Percentiles rank a stretch among this genome's conserved stretches.
phyloP scores from a whole-genome alignment of 1,140 invertebrate genomes.

The Delia radicum region DNA sequence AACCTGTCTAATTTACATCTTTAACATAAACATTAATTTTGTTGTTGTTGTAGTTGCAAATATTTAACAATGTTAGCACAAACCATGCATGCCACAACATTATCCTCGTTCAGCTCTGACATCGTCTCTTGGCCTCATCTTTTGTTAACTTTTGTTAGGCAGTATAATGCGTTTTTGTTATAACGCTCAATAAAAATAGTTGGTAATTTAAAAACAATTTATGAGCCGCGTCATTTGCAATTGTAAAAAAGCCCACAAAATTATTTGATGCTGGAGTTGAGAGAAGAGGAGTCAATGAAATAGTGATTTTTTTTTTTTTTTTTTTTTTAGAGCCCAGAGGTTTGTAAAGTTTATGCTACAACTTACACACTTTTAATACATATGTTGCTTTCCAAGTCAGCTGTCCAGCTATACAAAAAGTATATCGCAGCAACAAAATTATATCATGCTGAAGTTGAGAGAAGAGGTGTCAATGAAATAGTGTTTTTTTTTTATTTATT shows the following conservation, averaged over 20 bases:
- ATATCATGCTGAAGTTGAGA: no score
- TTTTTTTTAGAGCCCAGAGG: not conserved
- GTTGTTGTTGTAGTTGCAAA: not conserved
- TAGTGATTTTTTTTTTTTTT: not conserved
- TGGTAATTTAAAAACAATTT: conserved; percentile 21
- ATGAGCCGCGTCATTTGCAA: conserved; percentile 7
- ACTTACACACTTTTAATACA: no score
- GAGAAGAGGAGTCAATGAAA: no score
- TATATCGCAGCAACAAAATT: no score
- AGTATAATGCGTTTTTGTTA: conserved; percentile 4
- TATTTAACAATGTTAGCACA: no score
- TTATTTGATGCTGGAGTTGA: not conserved
- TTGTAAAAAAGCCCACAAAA: not conserved
- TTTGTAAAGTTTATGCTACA: not conserved
- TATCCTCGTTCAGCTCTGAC: not conserved
- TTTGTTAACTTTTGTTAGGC: not conserved
- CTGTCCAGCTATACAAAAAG: no score
- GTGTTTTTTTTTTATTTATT: no score
- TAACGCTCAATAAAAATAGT: conserved; percentile 16
- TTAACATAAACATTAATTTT: conserved; percentile 12
- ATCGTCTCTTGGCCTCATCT: not conserved
- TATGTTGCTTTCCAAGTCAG: no score
- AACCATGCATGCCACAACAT: not conserved
- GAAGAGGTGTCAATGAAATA: no score
- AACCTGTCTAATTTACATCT: conserved; percentile 19